These are phyloP conservation scores for Centrocercus urophasianus DNA, from an alignment of 2,113 vertebrate genomes.

Conservation along the genomic window DNA sequence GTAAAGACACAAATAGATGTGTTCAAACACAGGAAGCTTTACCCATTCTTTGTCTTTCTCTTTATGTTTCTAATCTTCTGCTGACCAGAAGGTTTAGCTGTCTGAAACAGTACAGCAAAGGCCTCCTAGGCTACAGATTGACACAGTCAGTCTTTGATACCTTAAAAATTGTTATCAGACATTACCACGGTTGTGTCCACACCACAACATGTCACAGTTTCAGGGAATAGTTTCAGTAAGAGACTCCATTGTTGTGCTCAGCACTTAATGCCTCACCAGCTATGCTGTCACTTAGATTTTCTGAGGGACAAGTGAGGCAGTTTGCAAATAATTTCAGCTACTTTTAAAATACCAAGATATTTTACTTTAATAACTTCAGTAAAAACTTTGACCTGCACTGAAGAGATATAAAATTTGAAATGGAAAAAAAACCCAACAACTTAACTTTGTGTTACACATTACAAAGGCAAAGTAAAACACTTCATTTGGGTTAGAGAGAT, in stretches of 20 bases:
- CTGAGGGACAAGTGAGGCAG: not conserved
- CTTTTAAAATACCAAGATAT: not conserved
- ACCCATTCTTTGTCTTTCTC: not conserved
- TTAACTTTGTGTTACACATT: not conserved
- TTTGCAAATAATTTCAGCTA: not conserved
- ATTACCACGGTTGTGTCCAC: rapidly evolving
- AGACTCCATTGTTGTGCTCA: not conserved
- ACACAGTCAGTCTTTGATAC: not conserved
- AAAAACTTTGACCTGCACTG: not conserved
- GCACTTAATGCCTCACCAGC: not conserved
- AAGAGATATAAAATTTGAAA: not conserved
- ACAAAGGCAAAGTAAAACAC: not conserved
- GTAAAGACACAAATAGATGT: not conserved
- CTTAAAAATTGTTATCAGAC: not conserved
- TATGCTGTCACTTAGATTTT: not conserved
- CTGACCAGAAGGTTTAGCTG: not conserved
- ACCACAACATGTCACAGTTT: not conserved
- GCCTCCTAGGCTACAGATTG: not conserved
- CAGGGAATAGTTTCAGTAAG: not conserved
- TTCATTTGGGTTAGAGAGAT: not conserved
- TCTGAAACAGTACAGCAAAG: not conserved
- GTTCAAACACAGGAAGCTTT: not conserved
- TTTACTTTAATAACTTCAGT: not conserved
- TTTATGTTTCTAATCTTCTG: not conserved
- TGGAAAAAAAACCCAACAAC: no score